A percentile compares a stretch with the other conserved stretches of the same genome.
phyloP scores from a whole-genome alignment of 2,113 vertebrate species.

The Pogona vitticeps region DNA sequence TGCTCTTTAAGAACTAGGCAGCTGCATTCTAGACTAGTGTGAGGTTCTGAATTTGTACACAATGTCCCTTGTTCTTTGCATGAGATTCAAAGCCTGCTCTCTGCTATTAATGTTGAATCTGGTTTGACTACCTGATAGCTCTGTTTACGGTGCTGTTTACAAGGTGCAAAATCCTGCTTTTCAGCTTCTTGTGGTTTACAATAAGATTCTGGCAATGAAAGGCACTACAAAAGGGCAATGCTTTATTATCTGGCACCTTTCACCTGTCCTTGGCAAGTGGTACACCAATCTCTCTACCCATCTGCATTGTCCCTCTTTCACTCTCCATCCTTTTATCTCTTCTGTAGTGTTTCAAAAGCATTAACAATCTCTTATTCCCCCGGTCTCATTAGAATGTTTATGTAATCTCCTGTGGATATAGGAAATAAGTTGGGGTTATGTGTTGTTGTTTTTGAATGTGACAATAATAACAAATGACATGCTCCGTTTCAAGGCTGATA shows the following conservation, averaged over 20 bases:
- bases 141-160: conserved; percentile 29
- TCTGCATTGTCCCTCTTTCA: conserved; percentile 46
- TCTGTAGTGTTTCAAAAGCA: conserved; percentile 37
- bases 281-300: conserved; percentile 63
- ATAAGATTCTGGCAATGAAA: conserved; percentile 41
- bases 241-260: conserved; percentile 62
- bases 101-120: neutral
- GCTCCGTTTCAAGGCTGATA: neutral
- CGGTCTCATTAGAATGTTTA: conserved; percentile 20
- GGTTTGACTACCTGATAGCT: neutral
- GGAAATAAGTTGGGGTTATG: neutral
- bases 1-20: neutral
- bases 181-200: conserved; percentile 42
- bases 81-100: neutral
- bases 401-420: neutral
- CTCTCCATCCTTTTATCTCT: conserved; percentile 57
- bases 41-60: neutral
- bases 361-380: neutral
- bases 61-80: neutral
- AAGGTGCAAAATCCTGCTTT: neutral
- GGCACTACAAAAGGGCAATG: conserved; percentile 34
- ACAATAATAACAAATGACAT: neutral
- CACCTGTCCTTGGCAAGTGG: conserved; percentile 59
- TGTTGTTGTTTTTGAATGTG: neutral
- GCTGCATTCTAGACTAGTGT: neutral